A percentile compares a stretch with the other conserved stretches of the same genome.
Evolutionary conservation across 1,140 invertebrate species (phyloP).

Genomic region (Diprion similis): DNA sequence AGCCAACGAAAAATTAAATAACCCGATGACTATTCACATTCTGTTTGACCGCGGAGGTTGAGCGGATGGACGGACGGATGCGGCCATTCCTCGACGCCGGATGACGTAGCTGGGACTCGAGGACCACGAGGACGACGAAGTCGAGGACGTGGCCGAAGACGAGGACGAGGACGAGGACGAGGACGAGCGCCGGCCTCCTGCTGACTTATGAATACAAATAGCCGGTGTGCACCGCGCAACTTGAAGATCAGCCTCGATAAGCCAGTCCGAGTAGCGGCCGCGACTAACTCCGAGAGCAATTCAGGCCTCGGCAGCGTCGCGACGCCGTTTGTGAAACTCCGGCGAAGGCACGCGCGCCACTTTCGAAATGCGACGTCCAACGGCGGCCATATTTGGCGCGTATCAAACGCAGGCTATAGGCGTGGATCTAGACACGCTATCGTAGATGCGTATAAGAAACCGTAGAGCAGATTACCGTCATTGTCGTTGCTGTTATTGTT

Average conservation of each 20-base stretch:
- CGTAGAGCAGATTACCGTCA: too few relatives aligned
- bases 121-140: background rate
- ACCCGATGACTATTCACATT: slow-evolving; percentile 70
- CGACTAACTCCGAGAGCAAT: too few relatives aligned
- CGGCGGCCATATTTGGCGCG: too few relatives aligned
- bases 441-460: too few relatives aligned
- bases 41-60: slow-evolving; percentile 35
- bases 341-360: too few relatives aligned
- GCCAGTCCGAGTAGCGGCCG: background rate
- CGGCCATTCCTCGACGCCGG: slow-evolving; percentile 26
- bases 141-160: background rate
- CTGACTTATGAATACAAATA: slow-evolving; percentile 63
- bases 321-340: too few relatives aligned
- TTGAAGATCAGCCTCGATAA: background rate
- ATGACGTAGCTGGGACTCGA: slow-evolving; percentile 31
- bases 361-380: too few relatives aligned
- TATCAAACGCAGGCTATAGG: too few relatives aligned
- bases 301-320: too few relatives aligned
- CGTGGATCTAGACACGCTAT: too few relatives aligned
- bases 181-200: slow-evolving; percentile 59
- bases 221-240: background rate
- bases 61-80: slow-evolving; percentile 12
- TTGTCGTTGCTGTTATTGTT: too few relatives aligned
- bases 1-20: slow-evolving; percentile 65
- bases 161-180: slow-evolving; percentile 10